Evolutionary conservation across 2,113 vertebrate genomes (phyloP).

Genomic region (Callorhinus ursinus): DNA sequence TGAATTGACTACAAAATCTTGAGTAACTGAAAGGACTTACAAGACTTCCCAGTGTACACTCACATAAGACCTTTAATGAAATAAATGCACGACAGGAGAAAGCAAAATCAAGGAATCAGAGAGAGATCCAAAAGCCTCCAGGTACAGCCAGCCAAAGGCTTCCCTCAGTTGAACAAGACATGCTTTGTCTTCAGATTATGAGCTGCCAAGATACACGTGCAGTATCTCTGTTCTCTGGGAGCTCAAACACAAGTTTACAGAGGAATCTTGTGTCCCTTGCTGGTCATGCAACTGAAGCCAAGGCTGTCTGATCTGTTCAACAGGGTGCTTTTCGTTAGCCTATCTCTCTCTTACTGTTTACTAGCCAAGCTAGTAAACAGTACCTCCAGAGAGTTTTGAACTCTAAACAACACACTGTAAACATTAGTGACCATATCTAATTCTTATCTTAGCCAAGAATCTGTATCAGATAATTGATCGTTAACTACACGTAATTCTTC

Average conservation of each 20-base stretch:
- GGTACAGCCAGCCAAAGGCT: background rate
- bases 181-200: background rate
- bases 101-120: background rate
- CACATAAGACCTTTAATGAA: background rate
- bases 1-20: background rate
- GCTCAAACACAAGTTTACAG: background rate
- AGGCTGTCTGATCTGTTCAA: background rate
- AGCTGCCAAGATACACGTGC: background rate
- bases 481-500: background rate
- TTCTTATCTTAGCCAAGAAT: background rate
- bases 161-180: background rate
- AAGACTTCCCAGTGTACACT: background rate
- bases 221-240: background rate
- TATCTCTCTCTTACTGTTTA: background rate
- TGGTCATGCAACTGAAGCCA: background rate
- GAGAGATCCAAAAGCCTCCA: background rate
- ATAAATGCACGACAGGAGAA: background rate
- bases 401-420: background rate
- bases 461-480: background rate
- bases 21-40: background rate
- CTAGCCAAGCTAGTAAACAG: background rate
- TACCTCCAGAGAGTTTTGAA: background rate
- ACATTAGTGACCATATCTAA: background rate
- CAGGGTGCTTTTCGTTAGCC: background rate
- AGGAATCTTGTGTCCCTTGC: accelerated